phyloP scores from a whole-genome alignment of 2,888 invertebrate species.

The Cephus rjabovi region DNA sequence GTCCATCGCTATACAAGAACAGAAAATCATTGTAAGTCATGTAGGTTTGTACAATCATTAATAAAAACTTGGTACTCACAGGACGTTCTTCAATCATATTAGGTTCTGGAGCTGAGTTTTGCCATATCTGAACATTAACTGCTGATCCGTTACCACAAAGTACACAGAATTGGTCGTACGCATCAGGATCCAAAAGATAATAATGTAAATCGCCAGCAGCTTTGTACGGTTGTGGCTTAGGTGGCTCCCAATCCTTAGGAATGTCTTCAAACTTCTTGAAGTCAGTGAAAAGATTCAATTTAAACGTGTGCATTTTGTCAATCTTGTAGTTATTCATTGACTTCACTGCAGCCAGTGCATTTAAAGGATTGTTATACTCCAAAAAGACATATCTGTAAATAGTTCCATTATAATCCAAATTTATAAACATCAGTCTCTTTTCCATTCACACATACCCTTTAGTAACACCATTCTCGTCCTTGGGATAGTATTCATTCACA shows the following conservation, averaged over 20 bases:
- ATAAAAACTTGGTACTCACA: constrained; percentile 67
- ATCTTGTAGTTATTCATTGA: constrained; percentile 92
- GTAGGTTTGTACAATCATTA: constrained; percentile 10
- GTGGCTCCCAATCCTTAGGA: constrained; percentile 93
- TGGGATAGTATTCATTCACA: constrained; percentile 90
- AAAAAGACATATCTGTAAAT: constrained; percentile 83
- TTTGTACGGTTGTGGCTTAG: constrained; percentile 88
- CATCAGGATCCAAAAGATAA: constrained; percentile 93
- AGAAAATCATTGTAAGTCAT: neutral
- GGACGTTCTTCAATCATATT: constrained; percentile 83
- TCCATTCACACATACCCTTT: constrained; percentile 73
- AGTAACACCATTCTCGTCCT: constrained; percentile 83
- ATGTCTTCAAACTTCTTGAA: constrained; percentile 94
- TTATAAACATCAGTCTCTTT: neutral
- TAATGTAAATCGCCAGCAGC: constrained; percentile 93
- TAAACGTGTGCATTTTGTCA: constrained; percentile 95
- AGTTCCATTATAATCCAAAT: neutral
- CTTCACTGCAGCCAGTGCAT: constrained; percentile 91
- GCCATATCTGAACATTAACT: constrained; percentile 87
- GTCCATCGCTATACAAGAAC: constrained; percentile 83
- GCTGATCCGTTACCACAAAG: constrained; percentile 83
- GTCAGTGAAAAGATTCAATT: constrained; percentile 94
- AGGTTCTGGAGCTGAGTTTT: constrained; percentile 91
- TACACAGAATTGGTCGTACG: constrained; percentile 95
- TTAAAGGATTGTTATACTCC: constrained; percentile 86